These are phyloP conservation scores for Rhinella marina DNA, from an alignment of 2,797 vertebrate genomes.

Conservation along the genomic window DNA sequence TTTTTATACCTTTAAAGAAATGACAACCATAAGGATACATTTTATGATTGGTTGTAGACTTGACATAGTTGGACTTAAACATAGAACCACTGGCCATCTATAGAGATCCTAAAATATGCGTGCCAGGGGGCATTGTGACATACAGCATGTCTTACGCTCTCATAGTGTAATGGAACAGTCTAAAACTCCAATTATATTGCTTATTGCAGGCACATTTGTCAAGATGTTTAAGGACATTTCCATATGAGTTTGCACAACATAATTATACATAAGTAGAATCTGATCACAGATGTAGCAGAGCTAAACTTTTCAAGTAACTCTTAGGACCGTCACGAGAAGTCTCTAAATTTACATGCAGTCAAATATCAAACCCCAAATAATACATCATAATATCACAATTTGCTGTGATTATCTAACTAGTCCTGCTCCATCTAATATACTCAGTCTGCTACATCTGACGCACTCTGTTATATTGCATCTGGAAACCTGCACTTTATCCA, in stretches of 20 bases:
- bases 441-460: background rate
- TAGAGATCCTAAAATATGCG: too few species aligned
- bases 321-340: background rate
- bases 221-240: too few species aligned
- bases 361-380: background rate
- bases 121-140: background rate
- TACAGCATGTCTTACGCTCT: too few species aligned
- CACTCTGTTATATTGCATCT: background rate
- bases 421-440: background rate
- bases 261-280: background rate
- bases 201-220: too few species aligned
- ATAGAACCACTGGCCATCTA: background rate
- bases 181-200: too few species aligned
- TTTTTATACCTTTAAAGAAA: too few species aligned
- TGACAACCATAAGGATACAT: too few species aligned
- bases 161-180: too few species aligned
- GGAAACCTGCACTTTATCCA: background rate
- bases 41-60: background rate
- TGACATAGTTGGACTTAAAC: background rate
- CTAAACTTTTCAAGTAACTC: background rate
- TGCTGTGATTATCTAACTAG: background rate
- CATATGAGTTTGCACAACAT: too few species aligned
- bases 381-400: background rate
- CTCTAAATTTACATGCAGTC: background rate
- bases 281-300: background rate